Conservation (phyloP, 2,113 vertebrate genomes). For the Tupaia chinensis region DNA sequence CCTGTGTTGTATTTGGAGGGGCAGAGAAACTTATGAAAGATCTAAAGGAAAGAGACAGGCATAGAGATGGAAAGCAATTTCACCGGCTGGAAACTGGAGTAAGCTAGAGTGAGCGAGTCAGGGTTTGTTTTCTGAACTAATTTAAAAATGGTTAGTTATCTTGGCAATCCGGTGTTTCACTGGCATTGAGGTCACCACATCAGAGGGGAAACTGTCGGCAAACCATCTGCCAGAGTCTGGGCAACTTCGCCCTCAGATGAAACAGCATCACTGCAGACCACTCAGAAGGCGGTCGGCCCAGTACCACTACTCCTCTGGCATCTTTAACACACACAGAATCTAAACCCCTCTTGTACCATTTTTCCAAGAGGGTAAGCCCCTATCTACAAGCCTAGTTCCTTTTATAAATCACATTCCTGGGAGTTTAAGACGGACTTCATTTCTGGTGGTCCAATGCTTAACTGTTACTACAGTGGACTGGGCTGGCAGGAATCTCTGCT, state of each 20-base stretch:
- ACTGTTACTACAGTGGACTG: slow-evolving; percentile 36
- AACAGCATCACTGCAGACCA: not conserved
- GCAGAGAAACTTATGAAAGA: not conserved
- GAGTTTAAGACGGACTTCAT: slow-evolving; percentile 44
- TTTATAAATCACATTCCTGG: slow-evolving; percentile 59
- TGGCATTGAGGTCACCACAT: not conserved
- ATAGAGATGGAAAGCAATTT: slow-evolving; percentile 26
- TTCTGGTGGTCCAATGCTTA: slow-evolving; percentile 17
- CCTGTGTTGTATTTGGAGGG: not conserved
- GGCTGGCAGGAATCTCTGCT: slow-evolving; percentile 46
- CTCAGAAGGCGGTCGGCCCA: not conserved
- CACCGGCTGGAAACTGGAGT: not conserved
- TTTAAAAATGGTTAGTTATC: slow-evolving; percentile 24
- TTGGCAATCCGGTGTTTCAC: not conserved
- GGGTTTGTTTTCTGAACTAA: not conserved
- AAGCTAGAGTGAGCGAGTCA: not conserved
- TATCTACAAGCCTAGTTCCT: slow-evolving; percentile 24
- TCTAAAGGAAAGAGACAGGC: not conserved
- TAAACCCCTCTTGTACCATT: not conserved
- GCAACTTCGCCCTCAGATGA: not conserved
- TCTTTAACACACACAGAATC: slow-evolving; percentile 38
- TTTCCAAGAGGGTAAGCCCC: not conserved
- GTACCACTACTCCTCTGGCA: not conserved
- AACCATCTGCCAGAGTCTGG: not conserved
- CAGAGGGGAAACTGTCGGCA: not conserved